Conservation (phyloP, 2,888 invertebrate species). For the Dynastes maya region DNA sequence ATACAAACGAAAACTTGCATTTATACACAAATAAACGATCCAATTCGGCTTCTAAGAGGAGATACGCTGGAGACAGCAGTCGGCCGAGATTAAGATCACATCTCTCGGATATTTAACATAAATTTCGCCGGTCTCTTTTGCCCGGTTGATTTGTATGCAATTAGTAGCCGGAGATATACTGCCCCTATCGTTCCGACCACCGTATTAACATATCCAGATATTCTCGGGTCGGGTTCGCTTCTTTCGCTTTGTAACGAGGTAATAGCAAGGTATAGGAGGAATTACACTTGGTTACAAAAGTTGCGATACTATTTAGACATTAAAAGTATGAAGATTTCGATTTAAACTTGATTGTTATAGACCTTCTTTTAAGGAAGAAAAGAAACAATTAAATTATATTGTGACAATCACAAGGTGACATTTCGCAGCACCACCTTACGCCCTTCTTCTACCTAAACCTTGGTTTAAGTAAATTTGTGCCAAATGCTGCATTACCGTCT, state of each 20-base stretch:
- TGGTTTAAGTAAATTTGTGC: too few relatives aligned
- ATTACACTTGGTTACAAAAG: conserved; percentile 22
- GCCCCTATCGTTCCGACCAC: conserved; percentile 58
- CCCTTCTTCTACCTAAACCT: too few relatives aligned
- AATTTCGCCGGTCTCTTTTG: conserved; percentile 64
- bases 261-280: neutral
- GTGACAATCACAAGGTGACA: too few relatives aligned
- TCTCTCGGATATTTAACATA: conserved; percentile 61
- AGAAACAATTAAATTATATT: too few relatives aligned
- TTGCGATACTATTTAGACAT: neutral
- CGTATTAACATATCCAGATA: conserved; percentile 67
- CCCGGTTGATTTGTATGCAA: conserved; percentile 64
- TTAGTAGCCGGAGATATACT: conserved; percentile 64
- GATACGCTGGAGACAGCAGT: conserved; percentile 55
- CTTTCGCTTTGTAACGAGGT: neutral
- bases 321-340: too few relatives aligned
- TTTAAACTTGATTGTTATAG: too few relatives aligned
- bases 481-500: too few relatives aligned
- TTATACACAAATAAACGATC: conserved; percentile 47
- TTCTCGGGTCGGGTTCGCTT: conserved; percentile 47
- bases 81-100: conserved; percentile 63
- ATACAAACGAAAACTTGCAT: conserved; percentile 20
- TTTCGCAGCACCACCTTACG: too few relatives aligned
- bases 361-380: too few relatives aligned
- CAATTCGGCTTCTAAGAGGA: conserved; percentile 55